These are phyloP conservation scores for Anas capensis DNA, from an alignment of 2,797 vertebrate genomes.

Conservation along the genomic window DNA sequence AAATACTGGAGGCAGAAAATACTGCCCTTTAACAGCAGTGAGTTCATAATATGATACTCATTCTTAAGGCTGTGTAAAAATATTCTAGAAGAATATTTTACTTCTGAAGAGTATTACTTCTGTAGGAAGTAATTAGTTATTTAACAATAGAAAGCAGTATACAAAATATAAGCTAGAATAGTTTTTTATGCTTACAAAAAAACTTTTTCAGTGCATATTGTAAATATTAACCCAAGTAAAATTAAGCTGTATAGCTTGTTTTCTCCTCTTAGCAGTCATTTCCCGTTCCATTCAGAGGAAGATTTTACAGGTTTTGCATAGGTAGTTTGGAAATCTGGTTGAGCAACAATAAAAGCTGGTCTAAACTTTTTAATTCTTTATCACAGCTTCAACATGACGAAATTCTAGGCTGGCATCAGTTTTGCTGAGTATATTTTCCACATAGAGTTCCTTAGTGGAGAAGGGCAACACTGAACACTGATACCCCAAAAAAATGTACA, in stretches of 20 bases:
- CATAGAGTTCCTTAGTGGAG: background rate
- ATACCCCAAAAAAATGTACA: background rate
- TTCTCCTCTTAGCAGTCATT: background rate
- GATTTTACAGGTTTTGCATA: background rate
- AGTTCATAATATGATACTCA: background rate
- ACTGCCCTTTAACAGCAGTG: background rate
- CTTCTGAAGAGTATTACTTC: background rate
- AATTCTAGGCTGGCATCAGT: background rate
- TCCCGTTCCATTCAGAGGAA: background rate
- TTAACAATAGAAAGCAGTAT: background rate
- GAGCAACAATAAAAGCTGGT: background rate
- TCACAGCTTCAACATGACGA: background rate
- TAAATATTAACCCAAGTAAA: background rate
- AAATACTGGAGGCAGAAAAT: background rate
- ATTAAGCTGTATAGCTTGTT: background rate
- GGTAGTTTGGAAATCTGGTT: background rate
- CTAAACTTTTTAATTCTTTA: background rate
- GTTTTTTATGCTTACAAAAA: background rate
- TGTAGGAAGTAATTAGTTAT: background rate
- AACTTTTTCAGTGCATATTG: background rate
- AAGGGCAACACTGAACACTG: background rate
- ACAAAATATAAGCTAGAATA: background rate
- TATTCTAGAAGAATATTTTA: background rate
- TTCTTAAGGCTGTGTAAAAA: background rate
- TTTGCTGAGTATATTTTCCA: background rate